Base-by-base conservation (phyloP, 2,113 vertebrate species). In the Rhagologus leucostigma region DNA sequence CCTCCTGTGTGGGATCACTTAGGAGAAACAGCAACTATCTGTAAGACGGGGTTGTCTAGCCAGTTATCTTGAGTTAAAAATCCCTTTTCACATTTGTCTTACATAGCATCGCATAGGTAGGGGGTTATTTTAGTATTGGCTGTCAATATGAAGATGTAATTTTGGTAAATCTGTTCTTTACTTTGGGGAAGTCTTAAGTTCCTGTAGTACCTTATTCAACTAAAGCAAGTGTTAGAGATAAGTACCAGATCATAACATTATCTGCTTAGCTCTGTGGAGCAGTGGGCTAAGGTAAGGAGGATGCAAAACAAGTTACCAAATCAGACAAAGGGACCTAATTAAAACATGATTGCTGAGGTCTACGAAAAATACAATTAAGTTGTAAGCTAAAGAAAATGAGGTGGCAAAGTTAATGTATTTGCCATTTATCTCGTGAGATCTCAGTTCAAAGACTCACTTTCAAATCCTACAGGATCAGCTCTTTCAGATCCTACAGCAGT, bases 1-100 rank as follows among this genome's bases (percentile, higher is more conserved):
- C 93, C 96, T 97, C 95, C 95, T 39, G 1, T 88, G 92, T 86
- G 81, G 94, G 92, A 96, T 98, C 97, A 96, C 88, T 96, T 96
- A 92, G 78, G 80, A 88, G 93, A 85, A 96, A 91, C 80, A 90
- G 90, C 84, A 89, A 90, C 94, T 94, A 55, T 97, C 95, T 96
- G 80, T 80, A 83, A 90, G 94, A 55, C 87, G 13, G 70, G 93
- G 88, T 64, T 94, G 81, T 68, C 86, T 96, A 95, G 70, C 63
- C 30, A 11, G 92, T 93, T 87, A 92, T 97, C 96, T 95, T 90
- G 26, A 95, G 91, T 88, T 97, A 71, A 92, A 70, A 96, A 96
- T 97, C 79, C 47, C 64, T 78, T 79, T 94, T 94, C 77, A 46
- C 16, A 2, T 93, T 90, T 82, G 30, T 87, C 56, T 90, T 94